Percentiles rank a stretch among this genome's conserved stretches.
These are phyloP conservation scores for Alitta virens DNA, from an alignment of 2,888 invertebrate genomes.

Conservation along the genomic window DNA sequence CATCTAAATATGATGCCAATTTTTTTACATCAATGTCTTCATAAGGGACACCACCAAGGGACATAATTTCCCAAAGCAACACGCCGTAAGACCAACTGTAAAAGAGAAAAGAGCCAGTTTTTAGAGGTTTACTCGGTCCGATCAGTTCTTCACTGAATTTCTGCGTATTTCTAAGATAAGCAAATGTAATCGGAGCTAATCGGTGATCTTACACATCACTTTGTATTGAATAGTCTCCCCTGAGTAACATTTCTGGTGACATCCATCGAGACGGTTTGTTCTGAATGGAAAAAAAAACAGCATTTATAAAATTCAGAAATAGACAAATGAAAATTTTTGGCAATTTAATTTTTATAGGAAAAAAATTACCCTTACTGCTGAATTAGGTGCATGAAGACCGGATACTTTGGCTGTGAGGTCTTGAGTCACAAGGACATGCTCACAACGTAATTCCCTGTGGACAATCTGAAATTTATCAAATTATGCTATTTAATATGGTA, in stretches of 20 bases:
- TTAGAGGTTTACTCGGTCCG: too few species aligned
- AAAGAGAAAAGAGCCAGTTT: too few species aligned
- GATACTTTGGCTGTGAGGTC: conserved; percentile 1
- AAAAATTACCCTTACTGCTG: neutral
- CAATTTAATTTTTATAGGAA: too few species aligned
- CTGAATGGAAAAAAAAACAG: neutral
- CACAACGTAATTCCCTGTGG: neutral
- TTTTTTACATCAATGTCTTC: neutral
- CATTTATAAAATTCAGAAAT: too few species aligned
- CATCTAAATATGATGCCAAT: neutral
- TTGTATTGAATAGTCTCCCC: neutral
- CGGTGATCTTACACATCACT: neutral
- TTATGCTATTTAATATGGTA: too few species aligned
- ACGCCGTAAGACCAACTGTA: neutral
- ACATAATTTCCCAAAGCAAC: neutral
- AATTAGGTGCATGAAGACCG: neutral
- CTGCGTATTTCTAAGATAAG: too few species aligned
- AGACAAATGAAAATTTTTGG: too few species aligned
- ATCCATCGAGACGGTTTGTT: neutral
- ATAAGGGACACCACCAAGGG: neutral
- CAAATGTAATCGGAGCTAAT: too few species aligned
- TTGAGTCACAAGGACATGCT: neutral
- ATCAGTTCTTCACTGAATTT: too few species aligned
- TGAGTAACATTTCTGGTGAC: neutral
- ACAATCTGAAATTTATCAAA: too few species aligned